phyloP scores from a whole-genome alignment of 2,113 vertebrate species.

The Isurus oxyrinchus region DNA sequence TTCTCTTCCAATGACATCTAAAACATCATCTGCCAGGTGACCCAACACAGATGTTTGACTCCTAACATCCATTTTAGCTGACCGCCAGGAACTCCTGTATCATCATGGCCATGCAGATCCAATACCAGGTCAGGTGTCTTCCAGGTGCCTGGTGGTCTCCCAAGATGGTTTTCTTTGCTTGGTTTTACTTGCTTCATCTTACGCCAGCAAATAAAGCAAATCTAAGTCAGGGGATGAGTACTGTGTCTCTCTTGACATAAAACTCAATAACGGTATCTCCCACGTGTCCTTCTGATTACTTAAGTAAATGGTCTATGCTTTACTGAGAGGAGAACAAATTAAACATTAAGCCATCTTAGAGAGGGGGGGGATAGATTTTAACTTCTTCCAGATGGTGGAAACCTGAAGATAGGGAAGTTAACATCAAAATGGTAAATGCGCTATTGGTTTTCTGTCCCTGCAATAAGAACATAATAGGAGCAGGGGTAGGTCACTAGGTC shows the following conservation, averaged over 20 bases:
- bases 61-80: too few species aligned
- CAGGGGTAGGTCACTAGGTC: too few species aligned
- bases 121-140: neutral
- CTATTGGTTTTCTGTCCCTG: neutral
- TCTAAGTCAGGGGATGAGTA: neutral
- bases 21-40: neutral
- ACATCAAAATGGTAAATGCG: neutral
- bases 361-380: neutral
- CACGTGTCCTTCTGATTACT: neutral
- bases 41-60: neutral
- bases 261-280: neutral
- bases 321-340: neutral
- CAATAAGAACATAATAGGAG: neutral
- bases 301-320: neutral
- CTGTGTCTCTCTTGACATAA: neutral
- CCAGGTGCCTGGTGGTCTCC: neutral
- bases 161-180: neutral
- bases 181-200: neutral
- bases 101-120: neutral
- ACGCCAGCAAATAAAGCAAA: neutral
- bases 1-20: neutral
- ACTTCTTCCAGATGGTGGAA: too few species aligned
- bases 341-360: neutral
- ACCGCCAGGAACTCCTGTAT: neutral
- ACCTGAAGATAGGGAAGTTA: neutral